Evolutionary conservation across 2,113 vertebrate genomes (phyloP).

Genomic region (Megaceryle maxima): DNA sequence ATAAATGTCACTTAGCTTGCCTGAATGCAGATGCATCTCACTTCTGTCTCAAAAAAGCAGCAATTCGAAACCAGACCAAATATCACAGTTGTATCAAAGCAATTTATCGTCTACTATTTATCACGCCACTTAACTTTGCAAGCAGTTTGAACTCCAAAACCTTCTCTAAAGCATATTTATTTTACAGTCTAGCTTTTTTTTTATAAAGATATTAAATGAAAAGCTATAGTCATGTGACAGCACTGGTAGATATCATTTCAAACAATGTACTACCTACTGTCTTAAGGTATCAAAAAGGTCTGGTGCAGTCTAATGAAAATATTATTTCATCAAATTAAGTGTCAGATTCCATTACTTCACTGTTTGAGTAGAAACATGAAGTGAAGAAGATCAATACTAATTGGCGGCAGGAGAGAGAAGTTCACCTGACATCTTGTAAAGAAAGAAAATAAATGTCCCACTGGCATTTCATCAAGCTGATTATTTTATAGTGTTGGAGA

Average conservation of each 20-base stretch:
- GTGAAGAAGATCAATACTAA: conserved; percentile 23
- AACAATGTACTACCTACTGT: not conserved
- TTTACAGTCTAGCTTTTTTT: not conserved
- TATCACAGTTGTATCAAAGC: not conserved
- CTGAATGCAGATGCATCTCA: not conserved
- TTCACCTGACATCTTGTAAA: not conserved
- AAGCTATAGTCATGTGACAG: not conserved
- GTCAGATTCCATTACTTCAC: not conserved
- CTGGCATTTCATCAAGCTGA: conserved; percentile 1
- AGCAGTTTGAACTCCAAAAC: not conserved
- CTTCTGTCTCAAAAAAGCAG: not conserved
- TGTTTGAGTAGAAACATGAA: not conserved
- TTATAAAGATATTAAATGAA: not conserved
- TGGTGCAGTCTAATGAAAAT: conserved; percentile 5
- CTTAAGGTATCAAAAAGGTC: not conserved
- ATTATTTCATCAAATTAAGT: not conserved
- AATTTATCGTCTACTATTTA: not conserved
- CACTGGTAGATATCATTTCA: not conserved
- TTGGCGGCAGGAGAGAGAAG: not conserved
- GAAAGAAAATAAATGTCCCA: not conserved
- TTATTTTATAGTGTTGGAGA: not conserved
- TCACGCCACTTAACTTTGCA: not conserved
- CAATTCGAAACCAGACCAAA: not conserved
- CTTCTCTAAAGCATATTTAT: not conserved
- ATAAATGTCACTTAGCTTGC: not conserved